Evolutionary conservation across 2,888 invertebrate genomes (phyloP).

Genomic region (Ormyrus thymus): DNA sequence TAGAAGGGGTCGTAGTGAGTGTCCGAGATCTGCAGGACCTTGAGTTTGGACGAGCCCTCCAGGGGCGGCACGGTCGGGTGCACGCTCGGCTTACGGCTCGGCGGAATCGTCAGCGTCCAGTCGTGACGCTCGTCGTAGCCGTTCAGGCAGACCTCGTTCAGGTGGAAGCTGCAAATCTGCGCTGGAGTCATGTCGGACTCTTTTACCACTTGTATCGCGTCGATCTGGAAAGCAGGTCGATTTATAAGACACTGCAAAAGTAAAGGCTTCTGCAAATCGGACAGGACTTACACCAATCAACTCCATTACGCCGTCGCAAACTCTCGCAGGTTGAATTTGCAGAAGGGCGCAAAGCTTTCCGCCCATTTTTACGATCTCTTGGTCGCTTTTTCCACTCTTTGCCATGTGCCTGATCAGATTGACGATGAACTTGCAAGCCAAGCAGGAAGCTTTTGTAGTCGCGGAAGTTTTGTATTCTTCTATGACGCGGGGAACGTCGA

Average conservation of each 20-base stretch:
- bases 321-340: constrained; percentile 33
- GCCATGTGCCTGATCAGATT: constrained; percentile 33
- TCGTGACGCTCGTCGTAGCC: constrained; percentile 48
- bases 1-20: constrained; percentile 52
- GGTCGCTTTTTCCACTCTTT: constrained; percentile 32
- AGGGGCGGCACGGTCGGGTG: background rate
- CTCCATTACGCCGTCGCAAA: constrained; percentile 44
- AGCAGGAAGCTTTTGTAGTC: constrained; percentile 33
- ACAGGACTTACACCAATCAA: constrained; percentile 45
- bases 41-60: background rate
- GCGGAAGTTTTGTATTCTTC: constrained; percentile 18
- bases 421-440: constrained; percentile 46
- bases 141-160: constrained; percentile 35
- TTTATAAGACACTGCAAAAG: background rate
- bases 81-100: too few species aligned
- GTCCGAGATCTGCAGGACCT: constrained; percentile 52
- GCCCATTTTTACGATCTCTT: constrained; percentile 13
- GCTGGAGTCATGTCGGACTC: constrained; percentile 41
- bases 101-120: constrained; percentile 31
- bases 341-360: constrained; percentile 5
- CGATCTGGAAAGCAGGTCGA: constrained; percentile 24
- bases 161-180: constrained; percentile 47
- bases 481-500: constrained; percentile 14
- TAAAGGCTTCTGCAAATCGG: background rate
- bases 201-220: constrained; percentile 33